Evolutionary conservation across 2,113 vertebrate species (phyloP).

Genomic region (Sceloporus tristichus): DNA sequence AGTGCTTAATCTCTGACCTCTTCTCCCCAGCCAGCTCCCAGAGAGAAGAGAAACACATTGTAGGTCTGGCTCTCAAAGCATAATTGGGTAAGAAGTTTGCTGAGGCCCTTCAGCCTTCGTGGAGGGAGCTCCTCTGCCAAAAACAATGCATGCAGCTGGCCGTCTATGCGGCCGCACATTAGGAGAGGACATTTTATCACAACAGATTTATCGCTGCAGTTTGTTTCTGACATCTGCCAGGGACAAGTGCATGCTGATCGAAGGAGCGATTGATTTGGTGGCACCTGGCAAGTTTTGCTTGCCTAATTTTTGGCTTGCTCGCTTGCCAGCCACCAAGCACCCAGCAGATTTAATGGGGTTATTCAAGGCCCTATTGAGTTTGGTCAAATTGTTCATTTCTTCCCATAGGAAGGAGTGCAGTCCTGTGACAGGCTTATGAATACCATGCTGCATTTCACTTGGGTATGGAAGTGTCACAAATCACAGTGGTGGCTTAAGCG

Average conservation of each 20-base stretch:
- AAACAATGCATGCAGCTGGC: constrained; percentile 52
- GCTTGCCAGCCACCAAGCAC: constrained; percentile 9
- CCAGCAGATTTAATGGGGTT: background rate
- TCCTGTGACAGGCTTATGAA: constrained; percentile 27
- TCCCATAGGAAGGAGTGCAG: background rate
- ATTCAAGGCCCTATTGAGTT: constrained; percentile 3
- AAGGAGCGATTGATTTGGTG: constrained; percentile 27
- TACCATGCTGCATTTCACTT: background rate
- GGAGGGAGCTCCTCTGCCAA: constrained; percentile 56
- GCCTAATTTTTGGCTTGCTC: constrained; percentile 2
- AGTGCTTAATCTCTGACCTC: constrained; percentile 65
- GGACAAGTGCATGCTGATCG: constrained; percentile 34
- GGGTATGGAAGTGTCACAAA: constrained; percentile 30
- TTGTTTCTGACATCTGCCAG: constrained; percentile 53
- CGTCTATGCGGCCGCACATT: constrained; percentile 55
- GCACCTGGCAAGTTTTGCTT: constrained; percentile 38
- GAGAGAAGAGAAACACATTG: constrained; percentile 61
- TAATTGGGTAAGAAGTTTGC: constrained; percentile 69
- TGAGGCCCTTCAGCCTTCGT: constrained; percentile 51
- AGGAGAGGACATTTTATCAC: constrained; percentile 65
- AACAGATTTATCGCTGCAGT: constrained; percentile 60
- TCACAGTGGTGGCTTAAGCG: background rate
- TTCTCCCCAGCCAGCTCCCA: constrained; percentile 65
- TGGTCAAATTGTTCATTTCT: background rate
- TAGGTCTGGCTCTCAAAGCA: constrained; percentile 70